These are phyloP conservation scores for Characodon lateralis DNA, from an alignment of 2,797 vertebrate genomes.

Conservation along the genomic window DNA sequence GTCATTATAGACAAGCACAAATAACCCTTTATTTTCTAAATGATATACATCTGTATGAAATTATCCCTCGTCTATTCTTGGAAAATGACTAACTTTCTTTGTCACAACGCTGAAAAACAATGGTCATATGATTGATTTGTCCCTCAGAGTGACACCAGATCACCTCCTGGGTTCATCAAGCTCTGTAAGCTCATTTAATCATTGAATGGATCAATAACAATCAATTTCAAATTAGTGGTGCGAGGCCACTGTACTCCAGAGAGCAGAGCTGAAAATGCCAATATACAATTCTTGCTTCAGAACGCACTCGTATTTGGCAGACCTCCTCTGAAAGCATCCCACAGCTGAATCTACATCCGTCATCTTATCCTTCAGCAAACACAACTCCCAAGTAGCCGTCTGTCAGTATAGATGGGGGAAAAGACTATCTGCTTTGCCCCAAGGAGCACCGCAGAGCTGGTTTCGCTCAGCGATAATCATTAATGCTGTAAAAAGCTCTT, in stretches of 20 bases:
- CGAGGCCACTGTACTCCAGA: slow-evolving; percentile 43
- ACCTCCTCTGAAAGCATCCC: slow-evolving; percentile 31
- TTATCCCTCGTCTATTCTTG: slow-evolving; percentile 64
- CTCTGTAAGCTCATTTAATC: slow-evolving; percentile 60
- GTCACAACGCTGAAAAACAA: slow-evolving; percentile 25
- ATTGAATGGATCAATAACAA: slow-evolving; percentile 59
- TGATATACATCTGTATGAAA: slow-evolving; percentile 59
- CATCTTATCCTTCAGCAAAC: not conserved
- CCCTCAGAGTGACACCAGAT: slow-evolving; percentile 32
- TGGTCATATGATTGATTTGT: slow-evolving; percentile 36
- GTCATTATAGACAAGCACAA: slow-evolving; percentile 25
- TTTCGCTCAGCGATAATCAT: not conserved
- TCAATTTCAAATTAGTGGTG: slow-evolving; percentile 75
- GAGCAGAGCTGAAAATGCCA: slow-evolving; percentile 34
- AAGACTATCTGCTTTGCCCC: not conserved
- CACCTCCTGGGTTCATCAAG: slow-evolving; percentile 49
- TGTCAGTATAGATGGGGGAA: not conserved
- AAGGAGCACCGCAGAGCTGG: not conserved
- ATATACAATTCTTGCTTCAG: slow-evolving; percentile 35
- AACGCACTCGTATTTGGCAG: slow-evolving; percentile 12
- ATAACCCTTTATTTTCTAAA: slow-evolving; percentile 55
- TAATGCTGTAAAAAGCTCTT: slow-evolving; percentile 2
- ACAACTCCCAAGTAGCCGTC: slow-evolving; percentile 13
- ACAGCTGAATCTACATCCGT: slow-evolving; percentile 27
- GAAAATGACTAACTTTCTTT: slow-evolving; percentile 46